phyloP scores from a whole-genome alignment of 2,888 invertebrate genomes.

The Aleiodes leptofemur region DNA sequence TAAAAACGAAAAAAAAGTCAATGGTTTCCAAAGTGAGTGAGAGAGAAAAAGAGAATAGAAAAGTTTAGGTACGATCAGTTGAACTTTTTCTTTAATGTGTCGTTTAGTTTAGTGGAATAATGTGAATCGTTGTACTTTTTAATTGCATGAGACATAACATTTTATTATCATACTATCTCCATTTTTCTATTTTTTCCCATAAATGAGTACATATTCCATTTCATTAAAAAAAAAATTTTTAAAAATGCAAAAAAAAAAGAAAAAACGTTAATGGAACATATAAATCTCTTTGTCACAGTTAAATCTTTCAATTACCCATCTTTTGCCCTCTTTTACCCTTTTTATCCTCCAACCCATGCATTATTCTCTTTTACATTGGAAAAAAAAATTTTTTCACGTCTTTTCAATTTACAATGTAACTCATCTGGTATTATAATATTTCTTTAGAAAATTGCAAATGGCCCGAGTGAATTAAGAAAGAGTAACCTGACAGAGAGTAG shows the following conservation, averaged over 20 bases:
- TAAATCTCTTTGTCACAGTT: background rate
- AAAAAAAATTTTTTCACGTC: constrained; percentile 15
- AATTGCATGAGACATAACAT: constrained; percentile 21
- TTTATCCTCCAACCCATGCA: background rate
- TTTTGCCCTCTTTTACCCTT: background rate
- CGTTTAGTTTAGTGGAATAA: constrained; percentile 37
- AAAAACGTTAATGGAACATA: constrained; percentile 3
- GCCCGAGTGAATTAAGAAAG: constrained; percentile 21
- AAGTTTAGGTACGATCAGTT: constrained; percentile 19
- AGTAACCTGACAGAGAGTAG: constrained; percentile 16
- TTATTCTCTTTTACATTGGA: background rate
- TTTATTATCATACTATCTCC: constrained; percentile 32
- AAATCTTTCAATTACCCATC: background rate
- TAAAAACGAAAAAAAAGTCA: background rate
- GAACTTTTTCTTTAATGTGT: constrained; percentile 36
- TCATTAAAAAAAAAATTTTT: background rate
- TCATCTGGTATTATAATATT: constrained; percentile 28
- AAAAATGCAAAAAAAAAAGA: background rate
- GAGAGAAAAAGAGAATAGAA: background rate
- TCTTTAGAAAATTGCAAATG: constrained; percentile 15
- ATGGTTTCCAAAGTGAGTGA: background rate
- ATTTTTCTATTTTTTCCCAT: background rate
- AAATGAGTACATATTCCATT: background rate
- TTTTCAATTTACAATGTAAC: constrained; percentile 18
- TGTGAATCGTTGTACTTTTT: constrained; percentile 40